Evolutionary conservation across 53 echinoderm and acorn worm species (phyloP), one percentile per base, ranked within the genome.

Genomic region (Patiria pectinifera): DNA sequence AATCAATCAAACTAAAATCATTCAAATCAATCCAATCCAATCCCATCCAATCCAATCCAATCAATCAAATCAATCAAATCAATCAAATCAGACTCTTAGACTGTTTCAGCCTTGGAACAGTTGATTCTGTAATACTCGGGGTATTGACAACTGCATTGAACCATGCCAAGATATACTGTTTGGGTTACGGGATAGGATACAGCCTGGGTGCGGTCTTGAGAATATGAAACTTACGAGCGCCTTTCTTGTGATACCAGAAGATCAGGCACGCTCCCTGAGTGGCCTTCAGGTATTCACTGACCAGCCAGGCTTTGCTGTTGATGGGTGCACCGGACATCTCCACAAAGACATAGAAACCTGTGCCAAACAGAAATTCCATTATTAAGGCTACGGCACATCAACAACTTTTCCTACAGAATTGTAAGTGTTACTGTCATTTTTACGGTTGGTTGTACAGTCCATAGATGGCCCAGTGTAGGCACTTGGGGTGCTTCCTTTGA

Each of bases 171-270:
- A 35, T 35, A 35, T 35, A 35, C 1, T 35, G 35, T 35, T 35
- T 0, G 35, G 35, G 35, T 35, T 35, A 35, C 35, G 35, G 35
- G 1, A 35, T 35, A 35, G 35, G 35, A 35, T 35, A n/a, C n/a
- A n/a, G n/a, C n/a, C n/a, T 49, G 6, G 49, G 3, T 49, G 49
- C 49, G 49, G 6, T 49, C 49, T 6, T 4, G 49, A 49, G 49
- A 49, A 49, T 4, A 8, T 53, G 35, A 12, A 6, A 87, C 86
- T 93, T 83, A 93, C 93, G 81, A n/a, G 69, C 59, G 59, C 97
- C 97, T 48, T 93, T 93, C 93, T 95, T 97, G 88, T 97, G 97
- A 76, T 92, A 97, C 97, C 97, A 97, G 78, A 97, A 95, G 83
- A 87, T 83, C 26, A 97, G 86, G 24, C 93, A 93, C 3, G 82